Evolutionary conservation across 2,888 invertebrate species (phyloP).

Genomic region (Proisotoma minuta): DNA sequence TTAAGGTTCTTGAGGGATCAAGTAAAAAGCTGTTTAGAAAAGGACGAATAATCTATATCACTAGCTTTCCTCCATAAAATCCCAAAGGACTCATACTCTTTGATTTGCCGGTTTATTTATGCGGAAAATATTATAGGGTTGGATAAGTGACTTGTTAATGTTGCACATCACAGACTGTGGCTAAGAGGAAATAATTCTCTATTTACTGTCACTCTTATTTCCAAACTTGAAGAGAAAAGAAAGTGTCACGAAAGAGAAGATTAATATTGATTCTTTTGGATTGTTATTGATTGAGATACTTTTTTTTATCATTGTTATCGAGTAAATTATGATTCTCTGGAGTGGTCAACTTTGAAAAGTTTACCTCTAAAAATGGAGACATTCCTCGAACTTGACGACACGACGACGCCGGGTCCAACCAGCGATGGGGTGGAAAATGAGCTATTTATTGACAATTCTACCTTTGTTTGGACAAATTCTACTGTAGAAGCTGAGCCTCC

Average conservation of each 20-base stretch:
- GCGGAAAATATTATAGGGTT: slow-evolving; percentile 11
- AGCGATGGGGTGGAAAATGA: slow-evolving; percentile 29
- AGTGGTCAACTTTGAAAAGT: slow-evolving; percentile 15
- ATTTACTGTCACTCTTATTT: not conserved
- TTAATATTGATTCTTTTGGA: no score
- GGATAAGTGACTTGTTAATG: slow-evolving; percentile 13
- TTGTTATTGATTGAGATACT: no score
- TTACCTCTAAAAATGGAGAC: slow-evolving; percentile 2
- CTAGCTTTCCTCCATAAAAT: no score
- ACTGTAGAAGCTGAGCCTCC: slow-evolving; percentile 22
- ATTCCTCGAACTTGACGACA: slow-evolving; percentile 4
- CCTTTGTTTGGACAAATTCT: slow-evolving; percentile 20
- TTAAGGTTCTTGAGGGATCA: no score
- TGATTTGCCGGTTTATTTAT: slow-evolving; percentile 20
- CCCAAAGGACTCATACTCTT: slow-evolving; percentile 12
- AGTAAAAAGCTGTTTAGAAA: no score
- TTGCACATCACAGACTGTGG: not conserved
- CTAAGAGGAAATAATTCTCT: not conserved
- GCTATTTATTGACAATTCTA: slow-evolving; percentile 16
- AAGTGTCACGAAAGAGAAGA: not conserved
- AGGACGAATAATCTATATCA: no score
- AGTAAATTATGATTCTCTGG: slow-evolving; percentile 10
- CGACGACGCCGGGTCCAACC: slow-evolving; percentile 8
- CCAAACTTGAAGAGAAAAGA: not conserved
- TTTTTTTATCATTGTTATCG: no score